Evolutionary conservation across 2,797 vertebrate genomes (phyloP).

Genomic region (Sphenopsis melanotis): DNA sequence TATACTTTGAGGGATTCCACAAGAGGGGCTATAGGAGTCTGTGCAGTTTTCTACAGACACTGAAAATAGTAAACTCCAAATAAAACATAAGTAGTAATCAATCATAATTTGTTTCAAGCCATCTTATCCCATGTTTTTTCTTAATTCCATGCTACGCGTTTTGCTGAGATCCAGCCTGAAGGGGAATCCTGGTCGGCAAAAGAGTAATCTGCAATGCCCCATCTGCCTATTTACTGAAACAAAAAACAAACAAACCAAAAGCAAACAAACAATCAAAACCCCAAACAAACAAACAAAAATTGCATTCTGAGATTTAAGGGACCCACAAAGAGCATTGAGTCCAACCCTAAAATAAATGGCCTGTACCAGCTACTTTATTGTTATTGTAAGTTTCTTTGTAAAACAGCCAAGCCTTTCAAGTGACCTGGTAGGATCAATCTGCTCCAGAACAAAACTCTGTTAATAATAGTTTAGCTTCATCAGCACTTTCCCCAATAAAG

Average conservation of each 20-base stretch:
- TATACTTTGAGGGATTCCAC: not conserved
- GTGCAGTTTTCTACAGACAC: not conserved
- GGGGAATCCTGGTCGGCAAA: not conserved
- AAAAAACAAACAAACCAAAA: not conserved
- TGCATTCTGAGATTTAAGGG: not conserved
- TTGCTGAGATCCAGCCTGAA: not conserved
- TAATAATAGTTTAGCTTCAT: not conserved
- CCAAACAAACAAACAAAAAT: not conserved
- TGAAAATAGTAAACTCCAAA: not conserved
- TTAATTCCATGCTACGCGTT: not conserved
- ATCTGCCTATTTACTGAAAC: not conserved
- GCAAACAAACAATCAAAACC: not conserved
- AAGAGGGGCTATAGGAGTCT: not conserved
- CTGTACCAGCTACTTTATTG: not conserved
- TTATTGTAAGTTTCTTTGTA: not conserved
- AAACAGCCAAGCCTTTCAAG: not conserved
- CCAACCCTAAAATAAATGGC: not conserved
- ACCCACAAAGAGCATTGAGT: fast-evolving
- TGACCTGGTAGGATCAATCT: not conserved
- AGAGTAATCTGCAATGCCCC: not conserved
- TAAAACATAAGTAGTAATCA: not conserved
- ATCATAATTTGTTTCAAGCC: not conserved
- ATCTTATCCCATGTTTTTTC: not conserved
- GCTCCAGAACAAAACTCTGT: not conserved
- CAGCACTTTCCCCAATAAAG: not conserved